Evolutionary conservation across 92 coral and sea anemone genomes (phyloP), one percentile per base, ranked within the genome.

Genomic region (Siderastrea radians): DNA sequence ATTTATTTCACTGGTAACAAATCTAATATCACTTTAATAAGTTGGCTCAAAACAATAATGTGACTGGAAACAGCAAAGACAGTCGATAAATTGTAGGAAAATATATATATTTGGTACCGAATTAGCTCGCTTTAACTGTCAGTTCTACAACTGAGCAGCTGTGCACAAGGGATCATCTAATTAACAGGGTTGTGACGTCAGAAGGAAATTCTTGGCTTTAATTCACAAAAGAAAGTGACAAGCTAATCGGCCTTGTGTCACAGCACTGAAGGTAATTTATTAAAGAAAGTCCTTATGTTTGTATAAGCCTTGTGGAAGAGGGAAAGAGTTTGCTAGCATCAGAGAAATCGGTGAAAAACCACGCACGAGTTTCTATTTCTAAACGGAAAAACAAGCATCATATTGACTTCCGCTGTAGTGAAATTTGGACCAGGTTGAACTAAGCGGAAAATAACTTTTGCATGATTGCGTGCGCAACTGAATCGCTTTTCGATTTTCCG

Each of bases 361-460:
- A 69, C 57, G 45, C 68, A 68, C 54, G 49, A 10, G 68, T 82
- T 54, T 47, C 19, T 17, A 26, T 52, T 10, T 43, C 48, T 57
- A 74, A 52, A 74, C 43, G 78, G 63, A 52, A 74, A 74, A 74
- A 52, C 19, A 52, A 53, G 61, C 62, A 52, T 74, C 59, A 38
- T 49, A 59, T 26, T n/a, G 55, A 64, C 83, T 61, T 78, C 71
- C 83, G 83, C 71, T 78, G 83, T n/a, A 13, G 45, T 7, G 19
- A 16, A 2, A 15, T 16, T 61, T 67, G 57, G n/a, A 49, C 57
- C 78, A 38, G 84, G 10, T 53, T 53, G 10, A 53, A 59, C 64
- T 48, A 4, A 13, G 14, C 48, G 17, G 5, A 10, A 5, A 11
- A 50, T 50, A 48, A 71, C 14, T 1, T 44, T 7, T 7, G 73